Percentiles rank a stretch among this genome's conserved stretches.
Evolutionary conservation across 2,797 vertebrate species (phyloP).

Genomic region (Spheniscus humboldti): DNA sequence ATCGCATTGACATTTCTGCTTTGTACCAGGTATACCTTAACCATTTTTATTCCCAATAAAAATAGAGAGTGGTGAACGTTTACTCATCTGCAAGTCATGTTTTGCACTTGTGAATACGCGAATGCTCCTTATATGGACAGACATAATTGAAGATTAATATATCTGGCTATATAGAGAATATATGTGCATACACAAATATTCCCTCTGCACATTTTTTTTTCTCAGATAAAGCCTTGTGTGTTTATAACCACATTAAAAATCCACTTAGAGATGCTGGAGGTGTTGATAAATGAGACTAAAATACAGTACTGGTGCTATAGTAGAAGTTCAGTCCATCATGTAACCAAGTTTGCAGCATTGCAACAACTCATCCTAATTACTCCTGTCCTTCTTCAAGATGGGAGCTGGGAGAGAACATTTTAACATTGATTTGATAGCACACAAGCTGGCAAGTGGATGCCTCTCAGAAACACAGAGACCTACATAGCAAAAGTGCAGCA

Average conservation of each 20-base stretch:
- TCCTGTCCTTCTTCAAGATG: background rate
- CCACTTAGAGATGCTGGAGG: background rate
- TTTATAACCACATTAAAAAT: background rate
- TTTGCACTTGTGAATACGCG: fast-evolving
- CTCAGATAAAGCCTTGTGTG: background rate
- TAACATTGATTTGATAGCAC: background rate
- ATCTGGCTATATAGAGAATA: background rate
- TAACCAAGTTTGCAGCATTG: background rate
- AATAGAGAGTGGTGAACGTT: fast-evolving
- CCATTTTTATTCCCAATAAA: background rate
- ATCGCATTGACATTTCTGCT: background rate
- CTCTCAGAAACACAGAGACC: background rate
- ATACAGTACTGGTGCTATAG: fast-evolving
- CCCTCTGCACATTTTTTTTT: background rate
- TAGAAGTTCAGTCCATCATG: background rate
- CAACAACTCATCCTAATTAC: background rate
- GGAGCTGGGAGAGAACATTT: background rate
- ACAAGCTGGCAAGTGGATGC: fast-evolving
- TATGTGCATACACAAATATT: background rate
- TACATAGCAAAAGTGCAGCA: background rate
- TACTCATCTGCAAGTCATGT: background rate
- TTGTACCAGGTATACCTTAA: background rate
- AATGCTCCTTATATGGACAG: background rate
- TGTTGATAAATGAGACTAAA: background rate
- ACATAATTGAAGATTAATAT: background rate